Evolutionary conservation across 1,140 invertebrate species (phyloP).

Genomic region (Dreissena polymorpha): DNA sequence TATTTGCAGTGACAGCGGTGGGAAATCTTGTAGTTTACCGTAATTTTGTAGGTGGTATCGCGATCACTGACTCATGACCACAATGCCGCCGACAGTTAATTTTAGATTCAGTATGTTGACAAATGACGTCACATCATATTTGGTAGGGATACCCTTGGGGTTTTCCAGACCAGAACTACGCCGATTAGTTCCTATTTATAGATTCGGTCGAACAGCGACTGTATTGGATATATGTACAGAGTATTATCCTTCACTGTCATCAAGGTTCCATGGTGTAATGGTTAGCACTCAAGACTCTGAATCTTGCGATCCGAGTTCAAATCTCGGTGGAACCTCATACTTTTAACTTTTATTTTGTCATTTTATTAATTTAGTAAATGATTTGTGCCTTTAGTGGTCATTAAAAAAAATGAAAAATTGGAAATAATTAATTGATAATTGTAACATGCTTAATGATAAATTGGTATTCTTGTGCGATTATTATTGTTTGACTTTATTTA

Average conservation of each 20-base stretch:
- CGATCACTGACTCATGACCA: slow-evolving; percentile 53
- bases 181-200: not conserved
- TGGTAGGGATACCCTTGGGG: slow-evolving; percentile 8
- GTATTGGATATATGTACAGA: not conserved
- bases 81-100: not conserved
- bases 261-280: slow-evolving; percentile 61
- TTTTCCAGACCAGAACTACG: slow-evolving; percentile 11
- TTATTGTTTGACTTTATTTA: no score
- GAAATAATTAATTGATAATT: no score
- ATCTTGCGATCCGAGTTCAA: slow-evolving; percentile 64
- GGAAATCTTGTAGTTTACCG: no score
- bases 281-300: slow-evolving; percentile 64
- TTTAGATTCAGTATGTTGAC: not conserved
- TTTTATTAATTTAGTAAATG: no score
- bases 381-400: no score
- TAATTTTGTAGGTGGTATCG: slow-evolving; percentile 1
- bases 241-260: not conserved
- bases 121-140: slow-evolving; percentile 11
- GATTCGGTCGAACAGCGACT: not conserved
- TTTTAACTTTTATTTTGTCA: not conserved
- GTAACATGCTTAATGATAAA: no score
- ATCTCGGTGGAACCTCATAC: slow-evolving; percentile 57
- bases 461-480: no score
- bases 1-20: no score
- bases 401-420: no score